Base-by-base conservation (phyloP, 2,888 invertebrate genomes). In the Oxytorus armatus region DNA sequence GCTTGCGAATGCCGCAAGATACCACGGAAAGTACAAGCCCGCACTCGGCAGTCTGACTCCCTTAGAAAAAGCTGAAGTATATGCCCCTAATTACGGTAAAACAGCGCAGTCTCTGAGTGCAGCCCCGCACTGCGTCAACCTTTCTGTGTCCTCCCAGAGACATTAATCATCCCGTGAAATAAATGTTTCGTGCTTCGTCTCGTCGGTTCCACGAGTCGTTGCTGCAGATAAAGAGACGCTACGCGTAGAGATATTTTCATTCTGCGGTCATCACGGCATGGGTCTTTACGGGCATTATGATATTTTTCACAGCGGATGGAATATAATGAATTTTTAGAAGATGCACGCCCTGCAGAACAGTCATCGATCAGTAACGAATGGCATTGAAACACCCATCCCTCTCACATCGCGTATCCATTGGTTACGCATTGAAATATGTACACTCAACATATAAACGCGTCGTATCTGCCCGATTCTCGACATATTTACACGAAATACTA, bases 71-170 rank as follows among this genome's bases (percentile, higher is more conserved):
- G 83, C 85, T 86, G 82, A 89, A 88, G 88, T 88, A 88, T 88
- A 87, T 88, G 86, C 85, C 86, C 88, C 88, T 90, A 90, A 90
- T 90, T 90, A 88, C 89, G 79, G 88, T 88, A 89, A 89, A 89
- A 89, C 88, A 89, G 85, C 85, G 85, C 85, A 86, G 87, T 85
- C 85, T 86, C 86, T 73, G 85, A 87, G 85, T 85, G 82, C 84
- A 82, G 55, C 84, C 83, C 86, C 85, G 87, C 89, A 86, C 86
- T 88, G 87, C 87, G 88, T 87, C 88, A 88, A 86, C 86, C 85
- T 85, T 85, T 81, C 85, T 79, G 81, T 74, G 82, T 85, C 82
- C 66, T 82, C 77, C 82, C 82, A 80, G 82, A 82, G 84, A 77
- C 85, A 89, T 88, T 88, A 89, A 88, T 88, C 88, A 88, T 87